Conservation (phyloP, 2,113 vertebrate species). For the Chaetodon trifascialis region DNA sequence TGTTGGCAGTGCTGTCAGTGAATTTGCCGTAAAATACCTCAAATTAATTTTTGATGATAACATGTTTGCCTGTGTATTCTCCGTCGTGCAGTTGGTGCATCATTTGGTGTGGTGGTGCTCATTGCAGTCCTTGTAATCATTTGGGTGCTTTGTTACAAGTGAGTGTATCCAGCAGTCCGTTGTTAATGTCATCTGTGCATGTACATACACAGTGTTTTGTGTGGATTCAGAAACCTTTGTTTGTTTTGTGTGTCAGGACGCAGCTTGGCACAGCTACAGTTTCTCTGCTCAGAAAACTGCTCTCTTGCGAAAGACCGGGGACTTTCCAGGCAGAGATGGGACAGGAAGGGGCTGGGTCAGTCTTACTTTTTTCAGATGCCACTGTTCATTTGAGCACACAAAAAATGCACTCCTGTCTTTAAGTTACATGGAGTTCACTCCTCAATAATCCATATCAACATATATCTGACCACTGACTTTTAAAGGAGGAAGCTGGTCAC, state of each 20-base stretch:
- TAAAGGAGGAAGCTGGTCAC: background rate
- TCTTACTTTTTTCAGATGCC: background rate
- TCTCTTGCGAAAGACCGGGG: background rate
- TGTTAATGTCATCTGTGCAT: background rate
- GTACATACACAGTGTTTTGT: background rate
- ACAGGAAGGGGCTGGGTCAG: slow-evolving; percentile 5
- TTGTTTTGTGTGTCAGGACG: slow-evolving; percentile 10
- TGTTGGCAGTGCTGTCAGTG: background rate
- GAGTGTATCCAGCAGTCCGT: background rate
- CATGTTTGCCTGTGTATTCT: slow-evolving; percentile 14
- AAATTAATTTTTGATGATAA: slow-evolving; percentile 9
- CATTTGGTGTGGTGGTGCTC: too few relatives aligned
- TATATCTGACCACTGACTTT: background rate
- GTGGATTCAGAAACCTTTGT: background rate
- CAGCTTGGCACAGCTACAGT: too few relatives aligned
- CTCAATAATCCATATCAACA: background rate
- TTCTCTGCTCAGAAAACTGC: background rate
- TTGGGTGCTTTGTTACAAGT: too few relatives aligned
- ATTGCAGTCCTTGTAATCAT: too few relatives aligned
- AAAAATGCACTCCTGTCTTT: background rate
- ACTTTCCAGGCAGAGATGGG: background rate
- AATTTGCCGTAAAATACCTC: background rate
- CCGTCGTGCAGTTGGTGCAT: rapidly evolving
- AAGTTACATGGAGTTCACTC: background rate
- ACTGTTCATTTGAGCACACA: background rate